phyloP scores from a whole-genome alignment of 2,113 vertebrate genomes.

The Hippocampus mohnikei region DNA sequence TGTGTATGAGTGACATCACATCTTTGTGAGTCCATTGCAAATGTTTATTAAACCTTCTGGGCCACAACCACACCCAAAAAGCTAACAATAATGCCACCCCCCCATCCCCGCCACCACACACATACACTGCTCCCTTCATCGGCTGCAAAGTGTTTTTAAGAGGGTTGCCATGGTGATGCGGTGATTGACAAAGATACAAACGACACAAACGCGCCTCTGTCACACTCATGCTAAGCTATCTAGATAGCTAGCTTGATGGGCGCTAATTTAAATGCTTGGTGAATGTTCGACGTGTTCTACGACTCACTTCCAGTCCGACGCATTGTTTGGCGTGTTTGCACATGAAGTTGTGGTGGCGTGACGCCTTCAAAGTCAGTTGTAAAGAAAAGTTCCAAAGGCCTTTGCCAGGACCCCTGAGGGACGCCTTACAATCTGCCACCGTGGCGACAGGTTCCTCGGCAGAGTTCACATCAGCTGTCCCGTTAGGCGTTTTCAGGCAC shows the following conservation, averaged over 20 bases:
- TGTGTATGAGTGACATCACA: not conserved
- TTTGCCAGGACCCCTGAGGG: conserved; percentile 11
- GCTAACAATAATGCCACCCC: conserved; percentile 31
- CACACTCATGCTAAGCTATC: not conserved
- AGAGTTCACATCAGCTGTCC: not conserved
- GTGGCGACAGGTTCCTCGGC: conserved; percentile 28
- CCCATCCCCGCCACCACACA: too few relatives aligned
- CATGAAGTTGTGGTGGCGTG: conserved; percentile 32
- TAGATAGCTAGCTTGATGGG: not conserved
- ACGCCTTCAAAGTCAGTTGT: conserved; percentile 20
- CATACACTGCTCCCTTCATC: conserved; percentile 29
- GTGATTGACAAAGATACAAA: not conserved
- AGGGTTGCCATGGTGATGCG: not conserved
- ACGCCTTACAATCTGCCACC: conserved; percentile 31
- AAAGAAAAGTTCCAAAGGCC: conserved; percentile 23
- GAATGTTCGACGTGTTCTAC: too few relatives aligned
- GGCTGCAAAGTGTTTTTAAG: not conserved
- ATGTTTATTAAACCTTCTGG: conserved; percentile 49
- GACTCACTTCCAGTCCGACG: not conserved
- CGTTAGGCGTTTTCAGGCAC: conserved; percentile 60
- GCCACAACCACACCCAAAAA: conserved; percentile 16
- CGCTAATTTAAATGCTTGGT: not conserved
- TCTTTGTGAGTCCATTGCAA: not conserved
- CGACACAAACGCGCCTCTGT: not conserved
- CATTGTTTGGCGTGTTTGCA: not conserved